phyloP scores from a whole-genome alignment of 1,140 invertebrate genomes.

The Drosophila pseudoananassae region DNA sequence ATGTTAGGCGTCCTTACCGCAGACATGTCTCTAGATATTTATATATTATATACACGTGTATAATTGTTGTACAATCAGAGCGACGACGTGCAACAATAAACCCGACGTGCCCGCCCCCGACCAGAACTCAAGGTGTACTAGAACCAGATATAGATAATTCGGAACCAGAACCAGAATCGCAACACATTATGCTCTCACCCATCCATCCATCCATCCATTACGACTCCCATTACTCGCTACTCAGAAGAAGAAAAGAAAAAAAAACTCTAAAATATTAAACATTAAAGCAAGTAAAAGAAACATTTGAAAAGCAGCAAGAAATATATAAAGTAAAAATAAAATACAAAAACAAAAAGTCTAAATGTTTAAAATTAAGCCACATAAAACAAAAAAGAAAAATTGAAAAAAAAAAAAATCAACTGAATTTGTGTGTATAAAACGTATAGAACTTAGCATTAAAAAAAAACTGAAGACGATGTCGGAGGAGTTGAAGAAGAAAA shows the following conservation, averaged over 20 bases:
- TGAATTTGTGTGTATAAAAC: constrained; percentile 80
- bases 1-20: constrained; percentile 60
- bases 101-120: constrained; percentile 20
- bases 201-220: constrained; percentile 22
- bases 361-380: constrained; percentile 75
- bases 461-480: constrained; percentile 42
- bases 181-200: constrained; percentile 52
- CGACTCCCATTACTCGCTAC: constrained; percentile 47
- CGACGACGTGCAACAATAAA: constrained; percentile 80
- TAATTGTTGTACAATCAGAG: constrained; percentile 78
- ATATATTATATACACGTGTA: constrained; percentile 58
- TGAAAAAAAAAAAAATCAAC: constrained; percentile 56
- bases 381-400: constrained; percentile 43
- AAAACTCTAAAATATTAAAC: constrained; percentile 38
- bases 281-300: constrained; percentile 41
- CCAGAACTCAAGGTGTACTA: constrained; percentile 6
- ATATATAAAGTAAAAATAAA: constrained; percentile 50
- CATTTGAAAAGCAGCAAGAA: constrained; percentile 63
- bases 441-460: constrained; percentile 72
- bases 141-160: constrained; percentile 17
- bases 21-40: constrained; percentile 64
- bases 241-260: constrained; percentile 43
- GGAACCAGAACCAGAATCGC: constrained; percentile 9
- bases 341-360: constrained; percentile 45
- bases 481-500: constrained; percentile 20